Conservation (phyloP, 2,797 vertebrate genomes). For the Acestrorhynchus altus region DNA sequence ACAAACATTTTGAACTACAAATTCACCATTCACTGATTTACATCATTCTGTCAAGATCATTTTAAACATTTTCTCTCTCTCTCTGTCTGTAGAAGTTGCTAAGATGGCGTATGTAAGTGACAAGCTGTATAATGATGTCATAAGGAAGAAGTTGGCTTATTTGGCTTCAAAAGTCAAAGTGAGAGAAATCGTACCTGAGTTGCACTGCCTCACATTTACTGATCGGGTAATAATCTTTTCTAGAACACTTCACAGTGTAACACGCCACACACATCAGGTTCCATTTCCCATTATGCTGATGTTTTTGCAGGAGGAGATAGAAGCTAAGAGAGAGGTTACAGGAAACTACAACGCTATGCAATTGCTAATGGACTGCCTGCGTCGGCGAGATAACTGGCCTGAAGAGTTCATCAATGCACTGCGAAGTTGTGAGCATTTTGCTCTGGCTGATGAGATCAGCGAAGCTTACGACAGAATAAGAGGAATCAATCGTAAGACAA, state of each 20-base stretch:
- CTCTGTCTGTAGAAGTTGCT: slow-evolving; percentile 22
- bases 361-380: slow-evolving; percentile 75
- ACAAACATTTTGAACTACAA: background rate
- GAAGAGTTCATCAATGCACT: slow-evolving; percentile 75
- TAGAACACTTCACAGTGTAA: background rate
- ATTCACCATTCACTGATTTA: background rate
- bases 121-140: slow-evolving; percentile 69
- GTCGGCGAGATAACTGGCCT: slow-evolving; percentile 76
- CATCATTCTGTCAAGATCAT: background rate
- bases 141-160: slow-evolving; percentile 66
- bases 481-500: slow-evolving; percentile 63
- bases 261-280: background rate
- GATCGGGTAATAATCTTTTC: slow-evolving; percentile 70
- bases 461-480: slow-evolving; percentile 68
- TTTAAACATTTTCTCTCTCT: slow-evolving; percentile 1
- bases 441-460: slow-evolving; percentile 67
- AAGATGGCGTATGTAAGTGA: slow-evolving; percentile 77
- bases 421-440: slow-evolving; percentile 56
- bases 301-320: slow-evolving; percentile 73
- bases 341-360: slow-evolving; percentile 72
- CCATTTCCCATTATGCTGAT: background rate
- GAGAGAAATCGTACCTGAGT: slow-evolving; percentile 66
- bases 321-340: slow-evolving; percentile 69
- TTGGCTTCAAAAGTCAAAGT: slow-evolving; percentile 69
- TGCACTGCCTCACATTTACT: slow-evolving; percentile 73